Evolutionary conservation across 2,888 invertebrate genomes (phyloP).

Genomic region (Dendrolimus houi): DNA sequence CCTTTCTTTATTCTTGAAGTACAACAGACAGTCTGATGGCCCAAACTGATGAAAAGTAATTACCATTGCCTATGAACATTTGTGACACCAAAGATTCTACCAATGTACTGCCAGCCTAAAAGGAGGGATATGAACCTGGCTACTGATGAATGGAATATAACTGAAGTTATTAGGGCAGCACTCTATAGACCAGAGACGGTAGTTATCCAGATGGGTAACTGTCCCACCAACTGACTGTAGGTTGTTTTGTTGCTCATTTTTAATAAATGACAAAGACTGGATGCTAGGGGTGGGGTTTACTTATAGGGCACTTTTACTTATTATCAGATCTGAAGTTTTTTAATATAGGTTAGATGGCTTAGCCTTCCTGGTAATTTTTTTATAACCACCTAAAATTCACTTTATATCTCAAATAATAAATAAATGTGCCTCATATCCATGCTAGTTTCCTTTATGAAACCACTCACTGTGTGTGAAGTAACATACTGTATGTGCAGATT

Average conservation of each 20-base stretch:
- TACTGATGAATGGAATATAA: background rate
- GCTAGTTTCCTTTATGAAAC: too few relatives aligned
- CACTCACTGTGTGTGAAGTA: too few relatives aligned
- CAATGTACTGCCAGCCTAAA: background rate
- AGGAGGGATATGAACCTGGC: background rate
- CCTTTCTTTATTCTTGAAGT: background rate
- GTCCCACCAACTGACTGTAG: background rate
- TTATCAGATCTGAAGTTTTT: too few relatives aligned
- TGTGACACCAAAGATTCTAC: background rate
- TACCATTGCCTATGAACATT: background rate
- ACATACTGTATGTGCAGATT: too few relatives aligned
- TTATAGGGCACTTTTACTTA: too few relatives aligned
- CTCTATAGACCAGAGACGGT: background rate
- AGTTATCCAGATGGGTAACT: background rate
- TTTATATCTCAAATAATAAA: too few relatives aligned
- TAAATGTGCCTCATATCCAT: too few relatives aligned
- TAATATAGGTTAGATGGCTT: too few relatives aligned
- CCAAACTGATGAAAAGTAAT: background rate
- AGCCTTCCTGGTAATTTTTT: too few relatives aligned
- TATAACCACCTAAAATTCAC: too few relatives aligned
- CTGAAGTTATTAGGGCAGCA: background rate
- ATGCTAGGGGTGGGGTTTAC: too few relatives aligned
- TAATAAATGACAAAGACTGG: too few relatives aligned
- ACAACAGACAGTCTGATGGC: background rate
- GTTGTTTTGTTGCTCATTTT: background rate